Evolutionary conservation across 1,140 invertebrate species (phyloP), one percentile per base, ranked within the genome.

Genomic region (Eueides isabella): DNA sequence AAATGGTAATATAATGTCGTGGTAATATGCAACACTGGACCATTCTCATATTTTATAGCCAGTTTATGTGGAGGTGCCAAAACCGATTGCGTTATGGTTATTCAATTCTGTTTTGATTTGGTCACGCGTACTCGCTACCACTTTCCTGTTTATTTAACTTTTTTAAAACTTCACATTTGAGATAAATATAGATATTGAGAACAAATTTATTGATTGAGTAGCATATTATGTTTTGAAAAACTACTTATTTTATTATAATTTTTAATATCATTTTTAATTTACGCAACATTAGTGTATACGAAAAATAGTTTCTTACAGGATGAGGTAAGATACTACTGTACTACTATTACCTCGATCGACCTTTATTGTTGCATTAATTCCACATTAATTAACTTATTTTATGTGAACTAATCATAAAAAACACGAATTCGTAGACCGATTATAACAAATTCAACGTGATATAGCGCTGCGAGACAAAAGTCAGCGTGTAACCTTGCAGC

Each of bases 51-150:
- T 65, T 66, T 72, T 66, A 70, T 70, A 70, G 61, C 19, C 68
- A 70, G 61, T 62, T 70, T 61, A 75, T 28, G 62, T 76, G 48
- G 79, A 78, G 70, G 77, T 78, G 81, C 82, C 80, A 80, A 89
- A 89, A 78, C 79, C 79, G 75, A 85, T 85, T 80, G 80, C 70
- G 72, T 74, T 78, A 78, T 64, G 68, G 79, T 81, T 80, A 83
- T 86, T 83, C 75, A 79, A 78, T 71, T 19, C 77, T 90, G 88
- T 89, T 91, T 87, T 87, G 79, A 72, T 82, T 89, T 87, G 80
- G 87, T 87, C 88, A 91, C 88, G 89, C 80, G 73, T 85, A 23
- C 55, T 61, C 41, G 74, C 55, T 11, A 65, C 30, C 61, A 41
- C 64, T 69, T 69, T 31, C 61, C 61, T 69, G 63, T 68, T 71